Percentiles rank a stretch among this genome's conserved stretches.
Conservation (phyloP, 1,140 invertebrate species). For the Semibalanus balanoides region DNA sequence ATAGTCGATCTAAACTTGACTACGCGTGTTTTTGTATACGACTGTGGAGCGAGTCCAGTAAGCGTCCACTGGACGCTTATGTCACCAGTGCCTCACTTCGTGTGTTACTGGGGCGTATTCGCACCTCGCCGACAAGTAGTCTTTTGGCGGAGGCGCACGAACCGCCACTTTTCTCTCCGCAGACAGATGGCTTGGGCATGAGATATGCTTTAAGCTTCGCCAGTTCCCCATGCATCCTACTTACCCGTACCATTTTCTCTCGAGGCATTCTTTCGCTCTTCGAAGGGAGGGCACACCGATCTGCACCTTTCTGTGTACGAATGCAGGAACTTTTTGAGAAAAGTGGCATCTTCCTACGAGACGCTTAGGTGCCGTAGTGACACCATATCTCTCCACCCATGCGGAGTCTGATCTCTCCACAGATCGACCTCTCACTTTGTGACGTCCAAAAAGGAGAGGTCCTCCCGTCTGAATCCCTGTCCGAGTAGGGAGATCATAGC, state of each 20-base stretch:
- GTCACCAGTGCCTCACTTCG: background rate
- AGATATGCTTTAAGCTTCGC: background rate
- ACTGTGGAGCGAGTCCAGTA: background rate
- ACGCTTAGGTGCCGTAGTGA: no score
- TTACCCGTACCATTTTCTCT: background rate
- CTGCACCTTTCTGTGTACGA: no score
- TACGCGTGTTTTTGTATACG: background rate
- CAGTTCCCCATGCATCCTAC: no score
- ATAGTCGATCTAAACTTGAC: background rate
- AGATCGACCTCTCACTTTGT: no score
- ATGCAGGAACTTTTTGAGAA: no score
- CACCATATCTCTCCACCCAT: no score
- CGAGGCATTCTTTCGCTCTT: constrained; percentile 1
- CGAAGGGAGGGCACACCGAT: constrained; percentile 13
- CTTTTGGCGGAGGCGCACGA: background rate
- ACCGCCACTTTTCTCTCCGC: background rate
- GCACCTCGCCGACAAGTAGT: background rate
- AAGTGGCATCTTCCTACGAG: no score
- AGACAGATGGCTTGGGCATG: background rate
- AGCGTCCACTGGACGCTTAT: background rate
- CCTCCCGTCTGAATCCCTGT: no score
- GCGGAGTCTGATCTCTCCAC: no score
- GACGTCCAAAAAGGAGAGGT: no score
- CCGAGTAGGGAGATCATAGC: no score
- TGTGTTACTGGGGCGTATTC: background rate